A percentile compares a stretch with the other conserved stretches of the same genome.
Conservation (phyloP, 2,888 invertebrate species). For the Clanis bilineata region DNA sequence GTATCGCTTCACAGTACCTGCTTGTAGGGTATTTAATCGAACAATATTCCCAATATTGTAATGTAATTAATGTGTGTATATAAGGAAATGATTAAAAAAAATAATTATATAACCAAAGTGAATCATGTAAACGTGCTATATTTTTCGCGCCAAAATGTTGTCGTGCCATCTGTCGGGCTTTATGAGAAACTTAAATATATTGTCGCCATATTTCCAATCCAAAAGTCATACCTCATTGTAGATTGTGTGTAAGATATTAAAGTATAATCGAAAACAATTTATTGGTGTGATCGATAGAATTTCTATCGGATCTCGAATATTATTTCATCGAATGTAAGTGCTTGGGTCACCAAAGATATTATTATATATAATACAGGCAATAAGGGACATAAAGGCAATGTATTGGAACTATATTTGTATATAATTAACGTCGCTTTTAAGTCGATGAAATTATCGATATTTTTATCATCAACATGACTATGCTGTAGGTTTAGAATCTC, state of each 20-base stretch:
- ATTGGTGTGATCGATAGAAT: not conserved
- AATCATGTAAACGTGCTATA: slow-evolving; percentile 18
- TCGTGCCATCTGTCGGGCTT: slow-evolving; percentile 35
- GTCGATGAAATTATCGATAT: not conserved
- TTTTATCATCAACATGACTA: not conserved
- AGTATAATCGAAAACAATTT: slow-evolving; percentile 15
- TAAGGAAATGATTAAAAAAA: slow-evolving; percentile 8
- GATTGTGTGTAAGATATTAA: slow-evolving; percentile 31
- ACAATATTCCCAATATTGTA: slow-evolving; percentile 52
- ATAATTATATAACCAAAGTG: slow-evolving; percentile 14
- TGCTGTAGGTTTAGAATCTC: not conserved
- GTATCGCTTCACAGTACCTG: slow-evolving; percentile 69
- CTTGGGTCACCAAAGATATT: not conserved
- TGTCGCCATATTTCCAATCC: slow-evolving; percentile 11
- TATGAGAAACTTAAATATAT: slow-evolving; percentile 18
- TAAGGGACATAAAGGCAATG: not conserved
- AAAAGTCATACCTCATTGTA: slow-evolving; percentile 28
- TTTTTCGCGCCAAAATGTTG: slow-evolving; percentile 19
- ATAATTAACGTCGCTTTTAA: not conserved
- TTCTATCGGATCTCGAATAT: not conserved
- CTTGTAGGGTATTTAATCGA: slow-evolving; percentile 58
- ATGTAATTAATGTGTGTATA: slow-evolving; percentile 20
- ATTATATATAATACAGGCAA: not conserved
- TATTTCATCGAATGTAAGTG: not conserved
- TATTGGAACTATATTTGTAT: not conserved